Base-by-base conservation (phyloP, 1,140 invertebrate genomes). In the Onthophagus taurus region DNA sequence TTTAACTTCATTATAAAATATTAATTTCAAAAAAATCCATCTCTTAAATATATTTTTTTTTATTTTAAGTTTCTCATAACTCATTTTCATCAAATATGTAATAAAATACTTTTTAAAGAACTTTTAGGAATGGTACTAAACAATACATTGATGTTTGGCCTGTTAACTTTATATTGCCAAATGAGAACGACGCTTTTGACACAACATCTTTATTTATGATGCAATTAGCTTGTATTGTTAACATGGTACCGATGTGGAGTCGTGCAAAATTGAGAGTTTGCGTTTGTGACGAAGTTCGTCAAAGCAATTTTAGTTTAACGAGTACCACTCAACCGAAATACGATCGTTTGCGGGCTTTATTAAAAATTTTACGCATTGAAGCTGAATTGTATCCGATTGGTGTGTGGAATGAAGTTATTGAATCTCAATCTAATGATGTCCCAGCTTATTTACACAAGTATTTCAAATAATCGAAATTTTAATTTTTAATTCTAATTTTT, bases 71-170 rank as follows among this genome's bases (percentile, higher is more conserved):
- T 42, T 30, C 3, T 7, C 17, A 26, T 39, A 2, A 3, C n/a
- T 35, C 1, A 7, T 16, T 30, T n/a, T 42, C 14, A 3, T 5
- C 13, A 2, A 38, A 21, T 38, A 19, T n/a, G 12, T 3, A 21
- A 9, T 38, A 12, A 21, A 38, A 4, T 14, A 9, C 13, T 33
- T 33, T 2, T 33, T 42, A 29, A 1, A 23, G 4, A 41, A n/a
- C 7, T 12, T 31, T 6, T 4, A 59, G 75, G 46, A 76, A 69
- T 50, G 69, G 70, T 24, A 70, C 70, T 41, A 71, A 81, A 14
- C 77, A 78, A 50, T 94, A 83, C 63, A 94, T 99, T 44, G 96
- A 99, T 68, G 91, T 98, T 9, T 99, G 95, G 95, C 89, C 95
- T 7, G 80, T 93, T 0, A 91, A 96, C 60, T 80, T 91, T 47